Base-by-base conservation (phyloP, 2,888 invertebrate species). In the Microctonus hyperodae region DNA sequence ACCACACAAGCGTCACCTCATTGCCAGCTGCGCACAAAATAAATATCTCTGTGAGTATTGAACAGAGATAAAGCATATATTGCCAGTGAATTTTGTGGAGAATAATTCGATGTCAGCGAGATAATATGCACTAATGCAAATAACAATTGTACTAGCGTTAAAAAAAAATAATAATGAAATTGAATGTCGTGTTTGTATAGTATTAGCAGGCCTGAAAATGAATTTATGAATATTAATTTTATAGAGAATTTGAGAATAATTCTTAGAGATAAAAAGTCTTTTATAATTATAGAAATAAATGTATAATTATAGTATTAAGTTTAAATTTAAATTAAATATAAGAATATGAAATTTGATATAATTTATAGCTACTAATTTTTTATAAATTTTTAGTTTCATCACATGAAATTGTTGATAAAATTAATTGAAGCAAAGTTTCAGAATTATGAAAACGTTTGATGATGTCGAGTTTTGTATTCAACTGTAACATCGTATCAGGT, bases 31-130 rank as follows among this genome's bases (percentile, higher is more conserved):
- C 61, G 37, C 69, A 67, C 31, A 61, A 25, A 25, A 67, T 53
- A 67, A 69, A 69, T 61, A 69, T 69, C 28, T 69, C 65, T 31
- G 53, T 65, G 11, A 67, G 22, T 60, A 65, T 65, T 44, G 58
- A 53, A 22, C 25, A 31, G 10, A 69, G 35, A 28, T 67, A 69
- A 23, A 67, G 53, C 7, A 63, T 55, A 51, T 10, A 5, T 55
- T 53, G 28, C 58, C 44, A 35, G 59, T 61, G 37, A 67, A 65
- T 40, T 69, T 62, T 10, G 64, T 31, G 11, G 65, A 62, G 58
- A 67, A 37, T 37, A 63, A 33, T 25, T 56, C 23, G 4, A 64
- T 58, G 31, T 44, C 55, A 20, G 67, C 64, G 10, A 69, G 51
- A 33, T 64, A 57, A 40, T 61, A 67, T 25, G 64, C 35, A 56